phyloP scores from a whole-genome alignment of 2,797 vertebrate species.

The Artibeus lituratus region DNA sequence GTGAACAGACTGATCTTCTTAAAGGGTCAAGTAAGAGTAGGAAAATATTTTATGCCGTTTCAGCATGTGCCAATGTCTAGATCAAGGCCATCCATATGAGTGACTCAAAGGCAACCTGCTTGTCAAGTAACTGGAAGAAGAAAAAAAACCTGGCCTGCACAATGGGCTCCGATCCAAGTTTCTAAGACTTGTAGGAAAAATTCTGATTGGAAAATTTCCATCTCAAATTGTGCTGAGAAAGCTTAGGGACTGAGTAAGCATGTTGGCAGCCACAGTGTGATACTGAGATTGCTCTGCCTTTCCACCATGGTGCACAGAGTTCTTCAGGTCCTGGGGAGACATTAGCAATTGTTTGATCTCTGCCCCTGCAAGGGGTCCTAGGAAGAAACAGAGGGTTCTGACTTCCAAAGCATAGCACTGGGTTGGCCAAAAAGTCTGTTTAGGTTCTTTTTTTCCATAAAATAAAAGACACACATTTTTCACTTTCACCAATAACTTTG shows the following conservation, averaged over 20 bases:
- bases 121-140: constrained; percentile 40
- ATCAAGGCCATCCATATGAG: constrained; percentile 20
- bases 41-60: neutral
- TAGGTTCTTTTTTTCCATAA: too few species aligned
- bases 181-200: constrained; percentile 54
- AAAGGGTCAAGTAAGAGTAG: neutral
- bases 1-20: neutral
- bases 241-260: constrained; percentile 11
- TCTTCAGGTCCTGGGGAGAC: neutral
- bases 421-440: too few species aligned
- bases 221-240: constrained; percentile 51
- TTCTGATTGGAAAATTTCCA: constrained; percentile 38
- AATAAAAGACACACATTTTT: too few species aligned
- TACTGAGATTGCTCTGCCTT: neutral
- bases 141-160: neutral
- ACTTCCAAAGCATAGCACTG: neutral
- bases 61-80: neutral
- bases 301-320: neutral
- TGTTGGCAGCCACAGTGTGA: constrained; percentile 32
- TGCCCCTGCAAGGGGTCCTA: neutral
- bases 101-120: constrained; percentile 42
- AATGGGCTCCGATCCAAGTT: neutral
- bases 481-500: too few species aligned
- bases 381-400: neutral
- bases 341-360: neutral